Base-by-base conservation (phyloP, 2,888 invertebrate genomes). In the Osedax frankpressi region DNA sequence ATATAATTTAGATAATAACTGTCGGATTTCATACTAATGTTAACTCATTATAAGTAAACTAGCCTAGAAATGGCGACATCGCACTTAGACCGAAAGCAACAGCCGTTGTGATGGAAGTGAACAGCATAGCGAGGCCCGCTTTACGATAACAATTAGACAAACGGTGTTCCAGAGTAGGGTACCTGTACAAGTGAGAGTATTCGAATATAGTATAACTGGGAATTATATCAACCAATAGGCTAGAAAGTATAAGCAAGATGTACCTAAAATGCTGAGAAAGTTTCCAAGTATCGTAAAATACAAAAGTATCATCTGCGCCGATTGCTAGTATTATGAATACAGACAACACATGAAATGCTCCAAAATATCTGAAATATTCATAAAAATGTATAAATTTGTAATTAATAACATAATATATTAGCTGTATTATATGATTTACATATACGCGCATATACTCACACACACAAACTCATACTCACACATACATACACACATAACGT, bases 51-150 rank as follows among this genome's bases (percentile, higher is more conserved):
- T n/a, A n/a, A n/a, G n/a, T n/a, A n/a, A 19, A 44, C 44, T 44
- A 44, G 19, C 44, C 78, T 6, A 81, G 75, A 3, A 81, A 73
- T 0, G 80, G 80, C 0, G 80, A 80, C 63, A 79, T 74, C 0
- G 79, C 77, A 75, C 78, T 81, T 1, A 77, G 77, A 28, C 80
- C 76, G 75, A 81, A 77, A 1, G 76, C 75, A 3, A 74, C 69
- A 59, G 68, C 72, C 0, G 77, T 76, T 25, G 77, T 77, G n/a
- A 75, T 25, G 11, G 75, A 74, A 25, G 77, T 77, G 19, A 76
- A 29, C 30, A 76, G 70, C 77, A 77, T 77, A 28, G 77, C 73
- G 24, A 74, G 28, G 28, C 70, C 62, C 24, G 75, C 75, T 30
- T 74, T 67, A 26, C 73, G 74, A 29, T 74, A 76, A 25, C 30